phyloP scores from a whole-genome alignment of 2,113 vertebrate species.

The Syrrhaptes paradoxus region DNA sequence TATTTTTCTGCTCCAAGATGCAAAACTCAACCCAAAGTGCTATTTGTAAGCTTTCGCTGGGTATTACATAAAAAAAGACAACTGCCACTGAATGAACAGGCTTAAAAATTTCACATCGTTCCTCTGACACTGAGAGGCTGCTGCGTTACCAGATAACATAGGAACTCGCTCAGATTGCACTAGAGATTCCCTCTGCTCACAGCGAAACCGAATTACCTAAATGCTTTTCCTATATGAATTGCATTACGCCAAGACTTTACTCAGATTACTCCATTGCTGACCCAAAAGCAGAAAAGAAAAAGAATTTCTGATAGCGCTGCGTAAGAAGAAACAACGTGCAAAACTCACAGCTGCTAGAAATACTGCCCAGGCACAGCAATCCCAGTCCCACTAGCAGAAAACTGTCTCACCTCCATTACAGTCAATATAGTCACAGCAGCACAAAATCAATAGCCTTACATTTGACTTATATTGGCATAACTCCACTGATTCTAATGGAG shows the following conservation, averaged over 20 bases:
- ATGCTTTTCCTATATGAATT: not conserved
- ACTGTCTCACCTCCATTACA: not conserved
- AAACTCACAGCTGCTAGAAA: not conserved
- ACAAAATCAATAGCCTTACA: not conserved
- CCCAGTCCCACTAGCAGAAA: not conserved
- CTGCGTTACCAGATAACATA: not conserved
- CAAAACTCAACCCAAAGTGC: not conserved
- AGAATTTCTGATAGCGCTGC: not conserved
- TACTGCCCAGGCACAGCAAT: not conserved
- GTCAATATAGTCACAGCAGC: conserved; percentile 24
- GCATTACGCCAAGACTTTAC: not conserved
- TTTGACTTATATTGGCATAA: not conserved
- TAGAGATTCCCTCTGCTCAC: not conserved
- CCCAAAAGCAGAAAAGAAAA: not conserved
- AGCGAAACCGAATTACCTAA: not conserved
- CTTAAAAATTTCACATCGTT: not conserved
- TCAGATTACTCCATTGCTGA: not conserved
- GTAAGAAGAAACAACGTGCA: not conserved
- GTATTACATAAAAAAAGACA: not conserved
- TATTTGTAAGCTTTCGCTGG: not conserved
- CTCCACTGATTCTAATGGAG: not conserved
- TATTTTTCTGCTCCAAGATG: not conserved
- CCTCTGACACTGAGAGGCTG: not conserved
- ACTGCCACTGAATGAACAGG: not conserved
- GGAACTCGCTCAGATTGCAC: not conserved